phyloP scores from a whole-genome alignment of 2,888 invertebrate genomes.

The Pelosia muscerda region DNA sequence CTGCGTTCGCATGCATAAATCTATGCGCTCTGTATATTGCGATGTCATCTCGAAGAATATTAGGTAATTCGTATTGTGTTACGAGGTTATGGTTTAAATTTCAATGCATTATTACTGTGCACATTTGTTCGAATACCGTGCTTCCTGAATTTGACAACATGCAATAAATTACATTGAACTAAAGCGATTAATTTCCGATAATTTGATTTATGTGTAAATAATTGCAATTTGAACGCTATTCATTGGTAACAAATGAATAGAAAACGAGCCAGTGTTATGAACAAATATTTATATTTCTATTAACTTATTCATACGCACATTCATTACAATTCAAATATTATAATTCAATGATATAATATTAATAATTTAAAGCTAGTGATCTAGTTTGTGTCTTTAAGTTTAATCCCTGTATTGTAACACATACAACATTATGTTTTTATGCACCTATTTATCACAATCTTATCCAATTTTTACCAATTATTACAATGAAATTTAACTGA shows the following conservation, averaged over 20 bases:
- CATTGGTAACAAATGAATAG: not conserved
- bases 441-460: too few relatives aligned
- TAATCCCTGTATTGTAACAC: too few relatives aligned
- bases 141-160: not conserved
- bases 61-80: not conserved
- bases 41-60: too few relatives aligned
- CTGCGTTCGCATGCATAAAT: too few relatives aligned
- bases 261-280: not conserved
- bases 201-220: conserved; percentile 20
- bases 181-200: conserved; percentile 11
- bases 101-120: not conserved
- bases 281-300: not conserved
- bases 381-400: too few relatives aligned
- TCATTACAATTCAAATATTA: too few relatives aligned
- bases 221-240: conserved; percentile 17
- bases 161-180: conserved; percentile 14
- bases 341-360: too few relatives aligned
- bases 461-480: too few relatives aligned
- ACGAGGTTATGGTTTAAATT: not conserved
- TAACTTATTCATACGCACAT: not conserved
- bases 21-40: too few relatives aligned
- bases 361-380: too few relatives aligned
- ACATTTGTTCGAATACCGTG: not conserved
- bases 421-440: too few relatives aligned
- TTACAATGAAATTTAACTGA: too few relatives aligned